phyloP scores from a whole-genome alignment of 2,113 vertebrate species.

The Aegotheles bennettii region DNA sequence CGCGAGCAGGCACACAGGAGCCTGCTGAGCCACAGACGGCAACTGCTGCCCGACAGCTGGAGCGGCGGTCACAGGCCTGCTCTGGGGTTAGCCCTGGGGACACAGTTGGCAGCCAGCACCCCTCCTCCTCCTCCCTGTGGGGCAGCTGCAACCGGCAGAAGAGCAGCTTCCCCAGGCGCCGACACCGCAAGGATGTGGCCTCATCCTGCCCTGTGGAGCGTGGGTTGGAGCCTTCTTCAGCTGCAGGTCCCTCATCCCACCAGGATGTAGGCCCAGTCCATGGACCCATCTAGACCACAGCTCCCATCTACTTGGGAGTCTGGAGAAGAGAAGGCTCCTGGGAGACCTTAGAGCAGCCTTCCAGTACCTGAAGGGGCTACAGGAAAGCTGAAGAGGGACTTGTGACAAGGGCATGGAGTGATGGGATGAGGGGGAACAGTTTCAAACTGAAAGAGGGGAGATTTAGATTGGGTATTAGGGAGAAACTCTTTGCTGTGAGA shows the following conservation, averaged over 20 bases:
- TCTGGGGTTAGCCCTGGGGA: not conserved
- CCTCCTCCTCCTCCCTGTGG: not conserved
- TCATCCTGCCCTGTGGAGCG: accelerated
- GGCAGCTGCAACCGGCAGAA: not conserved
- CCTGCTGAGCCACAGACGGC: accelerated
- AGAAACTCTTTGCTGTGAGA: no score
- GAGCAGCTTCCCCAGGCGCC: accelerated
- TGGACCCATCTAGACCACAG: not conserved
- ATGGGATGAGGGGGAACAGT: no score
- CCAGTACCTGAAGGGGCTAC: no score
- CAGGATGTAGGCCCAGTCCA: not conserved
- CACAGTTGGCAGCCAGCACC: not conserved
- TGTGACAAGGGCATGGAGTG: no score
- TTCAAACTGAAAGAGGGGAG: no score
- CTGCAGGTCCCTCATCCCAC: not conserved
- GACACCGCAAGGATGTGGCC: accelerated
- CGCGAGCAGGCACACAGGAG: accelerated
- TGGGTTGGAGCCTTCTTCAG: not conserved
- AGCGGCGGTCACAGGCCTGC: not conserved
- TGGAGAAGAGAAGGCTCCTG: no score
- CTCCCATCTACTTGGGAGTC: not conserved
- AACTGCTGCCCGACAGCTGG: not conserved
- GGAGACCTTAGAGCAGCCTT: no score
- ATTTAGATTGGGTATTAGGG: no score
- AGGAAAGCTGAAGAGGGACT: no score